A percentile compares a stretch with the other conserved stretches of the same genome.
Conservation (phyloP, 37 sponge, comb jelly and placozoan genomes). For the Crambe crambe region DNA sequence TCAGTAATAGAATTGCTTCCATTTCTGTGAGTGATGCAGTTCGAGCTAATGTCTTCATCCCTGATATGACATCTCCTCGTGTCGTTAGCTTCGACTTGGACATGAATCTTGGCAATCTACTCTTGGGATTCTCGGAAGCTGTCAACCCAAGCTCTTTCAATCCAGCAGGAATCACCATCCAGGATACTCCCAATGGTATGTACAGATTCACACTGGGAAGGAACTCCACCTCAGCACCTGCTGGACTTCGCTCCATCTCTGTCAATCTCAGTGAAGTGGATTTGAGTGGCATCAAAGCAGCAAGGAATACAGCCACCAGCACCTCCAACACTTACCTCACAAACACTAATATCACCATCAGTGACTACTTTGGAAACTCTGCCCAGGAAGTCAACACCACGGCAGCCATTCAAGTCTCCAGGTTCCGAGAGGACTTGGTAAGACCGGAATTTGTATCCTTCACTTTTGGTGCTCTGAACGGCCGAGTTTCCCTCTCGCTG, state of each 20-base stretch:
- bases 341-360: slow-evolving; percentile 10
- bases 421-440: slow-evolving; percentile 37
- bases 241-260: background rate
- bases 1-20: slow-evolving; percentile 24
- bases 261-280: slow-evolving; percentile 47
- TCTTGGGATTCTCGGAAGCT: slow-evolving; percentile 73
- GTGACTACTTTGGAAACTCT: slow-evolving; percentile 49
- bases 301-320: slow-evolving; percentile 51
- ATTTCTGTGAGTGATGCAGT: background rate
- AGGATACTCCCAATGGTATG: slow-evolving; percentile 20
- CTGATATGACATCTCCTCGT: slow-evolving; percentile 62
- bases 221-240: slow-evolving; percentile 1
- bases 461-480: slow-evolving; percentile 71
- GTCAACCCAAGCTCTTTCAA: slow-evolving; percentile 35
- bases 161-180: slow-evolving; percentile 66
- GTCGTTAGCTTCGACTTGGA: slow-evolving; percentile 65
- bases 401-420: slow-evolving; percentile 17
- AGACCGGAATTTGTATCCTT: slow-evolving; percentile 62
- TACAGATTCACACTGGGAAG: slow-evolving; percentile 37
- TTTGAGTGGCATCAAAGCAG: slow-evolving; percentile 68
- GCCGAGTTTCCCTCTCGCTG: slow-evolving; percentile 71
- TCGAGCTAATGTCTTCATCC: slow-evolving; percentile 31
- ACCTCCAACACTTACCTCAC: slow-evolving; percentile 49
- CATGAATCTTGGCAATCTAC: slow-evolving; percentile 61
- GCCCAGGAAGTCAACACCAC: slow-evolving; percentile 25